Evolutionary conservation across 2,888 invertebrate species (phyloP).

Genomic region (Latrodectus hesperus): DNA sequence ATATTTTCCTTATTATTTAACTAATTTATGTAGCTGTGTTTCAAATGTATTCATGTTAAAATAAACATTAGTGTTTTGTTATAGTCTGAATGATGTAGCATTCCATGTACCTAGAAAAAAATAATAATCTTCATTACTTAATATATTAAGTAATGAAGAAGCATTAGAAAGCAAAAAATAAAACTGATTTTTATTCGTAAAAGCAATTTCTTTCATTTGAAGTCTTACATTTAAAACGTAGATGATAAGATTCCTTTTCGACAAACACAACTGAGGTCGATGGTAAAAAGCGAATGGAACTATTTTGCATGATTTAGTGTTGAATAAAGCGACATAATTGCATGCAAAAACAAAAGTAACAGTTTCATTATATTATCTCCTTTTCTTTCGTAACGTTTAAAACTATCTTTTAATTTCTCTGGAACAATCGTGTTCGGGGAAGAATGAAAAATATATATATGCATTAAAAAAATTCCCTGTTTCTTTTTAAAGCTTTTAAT

Average conservation of each 20-base stretch:
- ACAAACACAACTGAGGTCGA: not conserved
- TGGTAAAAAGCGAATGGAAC: conserved; percentile 3
- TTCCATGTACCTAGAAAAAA: no score
- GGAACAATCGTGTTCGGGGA: conserved; percentile 34
- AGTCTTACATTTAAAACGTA: not conserved
- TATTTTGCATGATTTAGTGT: conserved; percentile 45
- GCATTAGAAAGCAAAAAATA: no score
- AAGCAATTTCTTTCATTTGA: not conserved
- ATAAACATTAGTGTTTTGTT: no score
- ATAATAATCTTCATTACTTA: no score
- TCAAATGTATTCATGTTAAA: no score
- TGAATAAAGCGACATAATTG: conserved; percentile 30
- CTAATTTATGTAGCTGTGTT: no score
- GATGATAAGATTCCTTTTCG: not conserved
- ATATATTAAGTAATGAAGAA: no score
- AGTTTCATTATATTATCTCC: conserved; percentile 41
- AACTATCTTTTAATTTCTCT: conserved; percentile 52
- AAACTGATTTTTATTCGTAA: no score
- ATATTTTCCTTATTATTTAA: no score
- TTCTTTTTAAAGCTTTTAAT: conserved; percentile 58
- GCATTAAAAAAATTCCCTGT: conserved; percentile 2
- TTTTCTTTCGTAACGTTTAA: conserved; percentile 41
- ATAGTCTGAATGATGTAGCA: no score
- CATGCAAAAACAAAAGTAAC: conserved; percentile 25
- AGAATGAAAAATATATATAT: conserved; percentile 11